These are phyloP conservation scores for Chelonia mydas DNA, from an alignment of 2,797 vertebrate species.

Conservation along the genomic window DNA sequence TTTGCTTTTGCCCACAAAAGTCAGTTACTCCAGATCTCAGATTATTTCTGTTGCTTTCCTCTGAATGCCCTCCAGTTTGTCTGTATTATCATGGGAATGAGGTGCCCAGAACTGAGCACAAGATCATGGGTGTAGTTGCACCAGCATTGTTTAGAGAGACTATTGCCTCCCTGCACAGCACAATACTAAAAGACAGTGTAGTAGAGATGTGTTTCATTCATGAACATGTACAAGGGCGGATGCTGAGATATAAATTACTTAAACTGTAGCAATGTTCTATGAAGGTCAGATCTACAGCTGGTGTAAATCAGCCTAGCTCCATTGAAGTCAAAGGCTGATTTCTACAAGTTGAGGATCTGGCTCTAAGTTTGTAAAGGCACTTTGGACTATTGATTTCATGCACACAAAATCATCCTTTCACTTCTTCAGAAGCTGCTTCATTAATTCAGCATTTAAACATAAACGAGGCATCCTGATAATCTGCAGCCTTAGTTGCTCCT, in stretches of 20 bases:
- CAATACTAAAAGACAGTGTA: neutral
- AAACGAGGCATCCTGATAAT: neutral
- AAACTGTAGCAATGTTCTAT: neutral
- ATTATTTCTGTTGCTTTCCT: constrained; percentile 24
- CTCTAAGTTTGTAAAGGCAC: neutral
- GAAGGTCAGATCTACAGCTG: neutral
- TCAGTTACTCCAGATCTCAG: constrained; percentile 1
- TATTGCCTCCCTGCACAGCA: neutral
- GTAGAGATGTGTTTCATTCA: neutral
- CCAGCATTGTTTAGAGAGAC: neutral
- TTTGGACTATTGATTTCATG: neutral
- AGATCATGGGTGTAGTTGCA: neutral
- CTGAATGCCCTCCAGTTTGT: neutral
- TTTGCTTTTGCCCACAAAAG: neutral
- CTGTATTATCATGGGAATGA: constrained; percentile 20
- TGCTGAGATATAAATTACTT: neutral
- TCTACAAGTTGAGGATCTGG: neutral
- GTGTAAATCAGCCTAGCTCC: neutral
- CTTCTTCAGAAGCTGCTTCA: neutral
- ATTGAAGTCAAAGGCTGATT: neutral
- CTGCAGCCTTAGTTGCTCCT: neutral
- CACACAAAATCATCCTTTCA: neutral
- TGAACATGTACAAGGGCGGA: neutral
- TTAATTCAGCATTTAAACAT: neutral
- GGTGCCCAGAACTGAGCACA: neutral